phyloP scores from a whole-genome alignment of 2,888 invertebrate species.

The Blera fallax region DNA sequence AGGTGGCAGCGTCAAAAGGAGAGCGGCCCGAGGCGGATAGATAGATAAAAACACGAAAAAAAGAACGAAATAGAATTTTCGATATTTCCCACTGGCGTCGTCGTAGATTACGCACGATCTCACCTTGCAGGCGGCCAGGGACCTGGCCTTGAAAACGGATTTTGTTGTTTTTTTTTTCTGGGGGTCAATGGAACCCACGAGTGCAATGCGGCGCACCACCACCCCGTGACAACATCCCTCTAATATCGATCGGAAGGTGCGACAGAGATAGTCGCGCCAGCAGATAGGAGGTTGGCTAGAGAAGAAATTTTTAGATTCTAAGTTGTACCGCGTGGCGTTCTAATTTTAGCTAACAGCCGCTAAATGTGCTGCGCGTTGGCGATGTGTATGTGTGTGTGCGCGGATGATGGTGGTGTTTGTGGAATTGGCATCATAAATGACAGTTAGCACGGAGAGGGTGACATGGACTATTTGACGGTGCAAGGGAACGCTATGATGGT shows the following conservation, averaged over 20 bases:
- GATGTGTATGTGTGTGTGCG: neutral
- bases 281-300: neutral
- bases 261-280: conserved; percentile 1
- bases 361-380: conserved; percentile 5
- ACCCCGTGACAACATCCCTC: conserved; percentile 57
- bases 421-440: conserved; percentile 47
- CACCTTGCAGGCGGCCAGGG: conserved; percentile 68
- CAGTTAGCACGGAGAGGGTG: conserved; percentile 37
- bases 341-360: conserved; percentile 48
- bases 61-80: conserved; percentile 58
- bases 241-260: conserved; percentile 22
- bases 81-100: conserved; percentile 47
- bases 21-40: neutral
- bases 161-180: conserved; percentile 19
- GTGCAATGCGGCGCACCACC: conserved; percentile 60
- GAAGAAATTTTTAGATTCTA: conserved; percentile 24
- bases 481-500: conserved; percentile 7
- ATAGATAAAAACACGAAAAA: conserved; percentile 8
- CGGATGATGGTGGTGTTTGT: conserved; percentile 19
- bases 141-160: conserved; percentile 61
- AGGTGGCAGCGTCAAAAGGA: neutral
- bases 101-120: conserved; percentile 57
- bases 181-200: conserved; percentile 71
- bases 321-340: conserved; percentile 57
- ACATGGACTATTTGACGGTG: conserved; percentile 26